phyloP scores from a whole-genome alignment of 2,113 vertebrate species.

The Archocentrus centrarchus region DNA sequence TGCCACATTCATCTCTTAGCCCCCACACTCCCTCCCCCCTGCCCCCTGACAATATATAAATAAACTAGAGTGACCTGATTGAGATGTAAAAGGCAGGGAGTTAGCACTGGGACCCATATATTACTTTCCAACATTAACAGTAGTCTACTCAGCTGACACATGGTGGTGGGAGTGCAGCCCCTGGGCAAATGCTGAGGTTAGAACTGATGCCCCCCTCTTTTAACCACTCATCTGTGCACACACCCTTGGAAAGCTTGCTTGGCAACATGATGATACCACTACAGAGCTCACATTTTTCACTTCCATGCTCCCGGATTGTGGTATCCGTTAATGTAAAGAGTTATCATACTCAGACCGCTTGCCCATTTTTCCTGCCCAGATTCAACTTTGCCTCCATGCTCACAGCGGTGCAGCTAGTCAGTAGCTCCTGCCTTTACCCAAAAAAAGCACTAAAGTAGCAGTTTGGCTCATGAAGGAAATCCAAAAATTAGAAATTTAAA shows the following conservation, averaged over 20 bases:
- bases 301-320: conserved; percentile 26
- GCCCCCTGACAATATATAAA: conserved; percentile 80
- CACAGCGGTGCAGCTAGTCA: background rate
- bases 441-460: conserved; percentile 12
- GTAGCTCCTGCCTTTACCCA: background rate
- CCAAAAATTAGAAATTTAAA: conserved; percentile 12
- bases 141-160: conserved; percentile 74
- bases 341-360: conserved; percentile 41
- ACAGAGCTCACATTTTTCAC: conserved; percentile 46
- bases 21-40: conserved; percentile 19
- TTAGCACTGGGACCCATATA: conserved; percentile 77
- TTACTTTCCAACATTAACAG: conserved; percentile 79
- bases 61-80: conserved; percentile 84
- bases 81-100: conserved; percentile 82
- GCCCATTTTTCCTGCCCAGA: conserved; percentile 4
- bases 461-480: conserved; percentile 3
- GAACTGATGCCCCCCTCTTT: conserved; percentile 69
- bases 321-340: conserved; percentile 53
- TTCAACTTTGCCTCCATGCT: background rate
- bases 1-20: conserved; percentile 75
- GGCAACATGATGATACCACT: conserved; percentile 35
- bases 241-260: conserved; percentile 56
- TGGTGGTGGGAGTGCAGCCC: conserved; percentile 61
- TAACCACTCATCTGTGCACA: conserved; percentile 52
- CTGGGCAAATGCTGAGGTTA: conserved; percentile 64